Percentiles rank a stretch among this genome's conserved stretches.
Conservation (phyloP, 2,888 invertebrate species). For the Orthosia incerta region DNA sequence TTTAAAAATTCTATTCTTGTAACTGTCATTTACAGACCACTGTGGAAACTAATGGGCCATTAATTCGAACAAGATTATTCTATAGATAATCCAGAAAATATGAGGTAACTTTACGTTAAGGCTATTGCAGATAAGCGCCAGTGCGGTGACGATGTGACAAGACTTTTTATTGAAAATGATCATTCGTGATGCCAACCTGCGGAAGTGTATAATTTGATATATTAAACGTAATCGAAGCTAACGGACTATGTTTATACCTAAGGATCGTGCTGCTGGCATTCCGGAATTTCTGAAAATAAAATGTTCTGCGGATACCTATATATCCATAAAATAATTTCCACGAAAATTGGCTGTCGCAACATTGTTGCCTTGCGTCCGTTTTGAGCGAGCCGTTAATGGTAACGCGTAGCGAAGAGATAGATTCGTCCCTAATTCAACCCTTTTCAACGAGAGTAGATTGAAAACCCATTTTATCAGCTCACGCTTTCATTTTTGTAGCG, state of each 20-base stretch:
- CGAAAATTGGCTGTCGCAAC: background rate
- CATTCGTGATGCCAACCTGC: too few relatives aligned
- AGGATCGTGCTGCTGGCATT: too few relatives aligned
- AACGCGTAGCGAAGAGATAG: background rate
- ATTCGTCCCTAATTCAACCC: constrained; percentile 34
- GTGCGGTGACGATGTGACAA: too few relatives aligned
- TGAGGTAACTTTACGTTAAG: background rate
- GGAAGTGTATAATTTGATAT: too few relatives aligned
- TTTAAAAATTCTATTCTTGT: constrained; percentile 21
- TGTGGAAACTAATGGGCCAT: constrained; percentile 21
- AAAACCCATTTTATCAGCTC: constrained; percentile 20
- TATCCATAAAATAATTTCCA: too few relatives aligned
- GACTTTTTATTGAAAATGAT: too few relatives aligned
- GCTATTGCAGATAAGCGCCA: background rate
- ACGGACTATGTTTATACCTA: too few relatives aligned
- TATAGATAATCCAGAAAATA: constrained; percentile 13
- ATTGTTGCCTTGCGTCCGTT: background rate
- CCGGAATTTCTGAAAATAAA: too few relatives aligned
- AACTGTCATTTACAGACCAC: constrained; percentile 33
- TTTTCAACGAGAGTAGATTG: constrained; percentile 36
- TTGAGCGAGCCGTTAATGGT: background rate
- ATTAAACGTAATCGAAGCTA: too few relatives aligned
- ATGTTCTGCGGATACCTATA: too few relatives aligned
- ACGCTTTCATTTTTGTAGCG: background rate
- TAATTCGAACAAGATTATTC: constrained; percentile 11